Evolutionary conservation across 2,797 vertebrate species (phyloP), one percentile per base, ranked within the genome.

Genomic region (Argyrosomus regius): DNA sequence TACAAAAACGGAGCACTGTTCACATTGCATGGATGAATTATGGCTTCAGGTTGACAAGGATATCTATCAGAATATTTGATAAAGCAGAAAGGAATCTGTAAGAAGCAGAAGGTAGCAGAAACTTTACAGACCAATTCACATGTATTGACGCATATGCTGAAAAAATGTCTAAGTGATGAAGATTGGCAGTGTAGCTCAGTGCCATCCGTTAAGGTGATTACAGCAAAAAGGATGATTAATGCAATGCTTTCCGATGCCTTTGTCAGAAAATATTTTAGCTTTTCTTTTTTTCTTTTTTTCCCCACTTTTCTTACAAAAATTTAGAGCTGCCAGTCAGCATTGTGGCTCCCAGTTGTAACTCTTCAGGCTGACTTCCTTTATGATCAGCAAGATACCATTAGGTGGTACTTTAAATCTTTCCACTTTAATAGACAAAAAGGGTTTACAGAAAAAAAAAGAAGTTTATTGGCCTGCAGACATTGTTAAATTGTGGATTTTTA

Each of bases 21-120:
- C 75, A 77, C 20, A 17, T 60, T 12, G 28, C 73, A 75, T 76
- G 59, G 77, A 74, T 88, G 83, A 89, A 62, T 87, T 78, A 87
- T 72, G 70, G 74, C 78, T 70, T 69, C 75, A 57, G 71, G 76
- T 73, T 87, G 87, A 87, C 83, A 86, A 62, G 66, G 81, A 75
- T 84, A 84, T 91, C 75, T 74, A 70, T 91, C 81, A 90, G 76
- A 69, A 77, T 88, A 77, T 78, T 86, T 89, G 86, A 88, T 82
- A 76, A 84, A 83, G 61, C 26, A 26, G 56, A 78, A 77, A 67
- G 22, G 50, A 80, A 66, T 85, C 54, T 65, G 43, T 61, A 62
- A 73, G 46, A 71, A 12, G 67, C 53, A 48, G 59, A 28, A 71
- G 61, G 59, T 68, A 80, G 64, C 61, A 48, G 58, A n/a, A 71